These are phyloP conservation scores for Potorous gilbertii DNA, from an alignment of 2,797 vertebrate genomes.

Conservation along the genomic window DNA sequence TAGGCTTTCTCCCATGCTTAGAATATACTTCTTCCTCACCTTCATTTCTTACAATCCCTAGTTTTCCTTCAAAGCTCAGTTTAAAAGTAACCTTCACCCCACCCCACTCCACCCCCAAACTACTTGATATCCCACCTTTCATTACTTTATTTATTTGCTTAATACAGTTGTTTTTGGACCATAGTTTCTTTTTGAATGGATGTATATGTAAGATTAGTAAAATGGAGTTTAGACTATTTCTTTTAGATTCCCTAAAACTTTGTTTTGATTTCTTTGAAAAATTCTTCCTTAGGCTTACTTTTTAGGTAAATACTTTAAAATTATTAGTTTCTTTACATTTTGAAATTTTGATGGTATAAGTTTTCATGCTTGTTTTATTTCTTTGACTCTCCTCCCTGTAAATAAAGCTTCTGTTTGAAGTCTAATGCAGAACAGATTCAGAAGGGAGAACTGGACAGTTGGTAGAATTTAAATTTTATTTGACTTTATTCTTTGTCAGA, in stretches of 20 bases:
- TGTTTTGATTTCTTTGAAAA: neutral
- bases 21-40: neutral
- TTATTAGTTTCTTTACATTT: neutral
- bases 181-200: neutral
- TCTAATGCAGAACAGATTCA: neutral
- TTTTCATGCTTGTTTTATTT: neutral
- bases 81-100: neutral
- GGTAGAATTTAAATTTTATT: neutral
- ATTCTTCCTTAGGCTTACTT: neutral
- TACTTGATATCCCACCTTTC: neutral
- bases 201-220: neutral
- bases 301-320: neutral
- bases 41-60: neutral
- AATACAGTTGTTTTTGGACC: neutral
- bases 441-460: neutral
- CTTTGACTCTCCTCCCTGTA: neutral
- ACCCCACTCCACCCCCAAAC: neutral
- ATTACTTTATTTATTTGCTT: neutral
- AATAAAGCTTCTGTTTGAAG: neutral
- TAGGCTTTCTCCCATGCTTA: neutral
- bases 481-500: constrained; percentile 21
- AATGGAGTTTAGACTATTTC: neutral
- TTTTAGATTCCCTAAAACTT: neutral
- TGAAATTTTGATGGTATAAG: neutral
- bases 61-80: neutral